Base-by-base conservation (phyloP, 2,113 vertebrate species). In the Albula goreensis region DNA sequence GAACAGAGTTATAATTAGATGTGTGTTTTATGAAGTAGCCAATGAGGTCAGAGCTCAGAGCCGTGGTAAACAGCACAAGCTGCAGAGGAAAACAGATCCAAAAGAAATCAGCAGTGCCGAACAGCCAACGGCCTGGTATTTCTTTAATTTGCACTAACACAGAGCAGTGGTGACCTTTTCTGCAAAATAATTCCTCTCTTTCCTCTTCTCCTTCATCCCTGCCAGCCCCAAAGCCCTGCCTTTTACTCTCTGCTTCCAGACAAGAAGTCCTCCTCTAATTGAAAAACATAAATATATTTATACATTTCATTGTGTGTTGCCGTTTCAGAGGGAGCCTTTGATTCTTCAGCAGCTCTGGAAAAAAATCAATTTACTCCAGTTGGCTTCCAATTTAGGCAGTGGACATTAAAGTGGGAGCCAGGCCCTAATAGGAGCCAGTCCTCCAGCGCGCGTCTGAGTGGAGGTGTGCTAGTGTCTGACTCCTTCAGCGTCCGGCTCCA, bases 401-500 rank as follows among this genome's bases (percentile, higher is more conserved):
- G 92, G 91, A 94, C 95, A 95, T 96, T 95, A 96, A 95, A 96
- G 94, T 92, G 86, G 91, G 90, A 94, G 93, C 91, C 91, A 92
- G 90, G 89, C 90, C 91, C 93, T 95, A 96, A 95, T 96, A 94
- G 91, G 93, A 94, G 93, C 94, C 94, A 94, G 93, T 92, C 94
- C 90, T 92, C 88, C 84, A 82, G 52, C 80, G 66, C 78, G 50
- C 50, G 86, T 89, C 85, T 85, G 85, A 89, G 88, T 90, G 89
- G 91, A 93, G 92, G 92, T 94, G 93, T 92, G 93, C 90, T 90
- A 90, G 89, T 85, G 89, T 89, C 90, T 89, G 87, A 85, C 87
- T 92, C 88, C 86, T 52, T 86, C 81, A 86, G 85, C 51, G 19
- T 57, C 56, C 81, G 89, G 89, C 92, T 93, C 91, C 91, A 92